phyloP scores from a whole-genome alignment of 2,113 vertebrate species.

The Macrotus californicus region DNA sequence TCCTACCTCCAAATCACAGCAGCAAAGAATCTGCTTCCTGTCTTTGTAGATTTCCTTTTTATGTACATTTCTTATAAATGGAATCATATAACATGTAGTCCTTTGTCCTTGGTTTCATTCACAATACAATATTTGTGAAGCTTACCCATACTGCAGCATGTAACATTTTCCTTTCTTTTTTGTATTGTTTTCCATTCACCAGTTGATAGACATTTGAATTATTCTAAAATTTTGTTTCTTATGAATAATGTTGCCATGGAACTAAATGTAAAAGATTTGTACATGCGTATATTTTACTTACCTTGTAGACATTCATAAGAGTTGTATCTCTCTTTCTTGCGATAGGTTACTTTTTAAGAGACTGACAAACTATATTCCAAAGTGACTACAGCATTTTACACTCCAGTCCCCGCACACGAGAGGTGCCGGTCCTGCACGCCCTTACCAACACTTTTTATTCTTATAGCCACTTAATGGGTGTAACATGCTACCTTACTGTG shows the following conservation, averaged over 20 bases:
- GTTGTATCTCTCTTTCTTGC: background rate
- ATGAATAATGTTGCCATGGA: background rate
- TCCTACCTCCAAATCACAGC: background rate
- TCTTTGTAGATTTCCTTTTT: background rate
- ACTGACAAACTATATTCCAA: background rate
- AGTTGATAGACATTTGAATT: background rate
- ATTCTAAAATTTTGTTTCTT: background rate
- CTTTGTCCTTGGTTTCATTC: background rate
- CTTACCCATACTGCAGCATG: background rate
- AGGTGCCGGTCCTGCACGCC: background rate
- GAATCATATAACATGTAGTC: background rate
- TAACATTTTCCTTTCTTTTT: background rate
- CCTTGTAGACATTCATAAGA: background rate
- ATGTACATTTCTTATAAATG: background rate
- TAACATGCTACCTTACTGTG: background rate
- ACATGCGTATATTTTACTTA: background rate
- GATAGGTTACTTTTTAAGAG: background rate
- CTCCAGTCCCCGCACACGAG: background rate
- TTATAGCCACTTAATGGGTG: background rate
- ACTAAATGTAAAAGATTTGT: background rate
- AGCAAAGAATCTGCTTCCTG: background rate
- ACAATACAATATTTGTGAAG: background rate
- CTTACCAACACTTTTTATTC: background rate
- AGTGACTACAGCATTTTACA: background rate
- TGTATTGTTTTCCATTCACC: background rate